phyloP scores from a whole-genome alignment of 2,113 vertebrate species.

The Lepidothrix coronata region DNA sequence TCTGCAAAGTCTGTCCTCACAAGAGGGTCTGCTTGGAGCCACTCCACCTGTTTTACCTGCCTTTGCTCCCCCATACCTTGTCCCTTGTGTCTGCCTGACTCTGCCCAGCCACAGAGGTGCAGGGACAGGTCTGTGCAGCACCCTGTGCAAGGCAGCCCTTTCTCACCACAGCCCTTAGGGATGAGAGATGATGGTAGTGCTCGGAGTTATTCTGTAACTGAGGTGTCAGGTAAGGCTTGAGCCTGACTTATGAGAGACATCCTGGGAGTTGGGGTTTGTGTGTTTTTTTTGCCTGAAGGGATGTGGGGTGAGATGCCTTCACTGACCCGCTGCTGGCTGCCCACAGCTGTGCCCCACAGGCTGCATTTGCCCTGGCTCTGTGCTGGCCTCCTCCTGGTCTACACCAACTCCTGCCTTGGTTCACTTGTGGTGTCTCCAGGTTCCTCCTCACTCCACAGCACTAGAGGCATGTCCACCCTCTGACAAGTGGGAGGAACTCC shows the following conservation, averaged over 20 bases:
- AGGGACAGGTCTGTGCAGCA: accelerated
- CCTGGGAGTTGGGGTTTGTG: not conserved
- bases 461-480: accelerated
- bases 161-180: not conserved
- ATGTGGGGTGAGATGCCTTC: not conserved
- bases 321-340: not conserved
- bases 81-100: accelerated
- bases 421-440: not conserved
- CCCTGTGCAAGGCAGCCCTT: not conserved
- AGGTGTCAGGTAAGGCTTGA: accelerated
- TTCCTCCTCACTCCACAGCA: accelerated
- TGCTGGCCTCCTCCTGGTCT: not conserved
- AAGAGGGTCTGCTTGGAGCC: not conserved
- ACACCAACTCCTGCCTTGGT: not conserved
- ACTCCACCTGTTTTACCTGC: not conserved
- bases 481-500: not conserved
- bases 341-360: not conserved
- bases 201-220: not conserved
- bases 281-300: not conserved
- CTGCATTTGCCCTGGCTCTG: not conserved
- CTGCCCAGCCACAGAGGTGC: accelerated
- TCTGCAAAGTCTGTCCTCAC: not conserved
- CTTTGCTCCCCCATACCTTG: not conserved
- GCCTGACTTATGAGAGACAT: not conserved
- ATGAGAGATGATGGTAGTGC: accelerated